Percentiles rank a stretch among this genome's conserved stretches.
Conservation (phyloP, 2,113 vertebrate genomes). For the Dasyornis broadbenti region DNA sequence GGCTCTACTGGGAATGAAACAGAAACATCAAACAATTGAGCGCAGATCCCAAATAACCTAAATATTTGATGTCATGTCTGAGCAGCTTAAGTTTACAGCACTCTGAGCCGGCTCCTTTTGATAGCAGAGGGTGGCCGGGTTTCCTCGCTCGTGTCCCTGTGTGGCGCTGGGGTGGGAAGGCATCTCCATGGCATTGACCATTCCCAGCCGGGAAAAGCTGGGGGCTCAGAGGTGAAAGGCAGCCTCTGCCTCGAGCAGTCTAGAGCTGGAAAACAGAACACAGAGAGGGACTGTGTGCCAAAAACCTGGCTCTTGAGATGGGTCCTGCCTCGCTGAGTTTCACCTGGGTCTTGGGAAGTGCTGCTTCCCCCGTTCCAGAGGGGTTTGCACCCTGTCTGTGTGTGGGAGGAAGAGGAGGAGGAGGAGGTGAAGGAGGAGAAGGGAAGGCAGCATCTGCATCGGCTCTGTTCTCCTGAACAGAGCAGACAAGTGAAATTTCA, state of each 20-base stretch:
- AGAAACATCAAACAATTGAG: conserved; percentile 51
- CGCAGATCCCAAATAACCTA: conserved; percentile 51
- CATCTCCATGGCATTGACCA: neutral
- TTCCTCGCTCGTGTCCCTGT: neutral
- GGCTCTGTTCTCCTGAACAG: neutral
- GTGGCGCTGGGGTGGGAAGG: neutral
- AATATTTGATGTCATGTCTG: conserved; percentile 57
- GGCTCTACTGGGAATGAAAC: neutral
- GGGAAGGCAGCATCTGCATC: neutral
- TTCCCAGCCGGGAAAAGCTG: neutral
- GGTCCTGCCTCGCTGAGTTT: neutral
- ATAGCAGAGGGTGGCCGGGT: neutral
- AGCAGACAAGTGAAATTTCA: conserved; percentile 15
- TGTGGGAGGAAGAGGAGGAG: neutral
- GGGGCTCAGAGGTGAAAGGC: neutral
- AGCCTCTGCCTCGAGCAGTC: neutral
- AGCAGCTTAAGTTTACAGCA: conserved; percentile 30
- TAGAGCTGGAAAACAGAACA: neutral
- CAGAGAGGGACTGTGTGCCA: neutral
- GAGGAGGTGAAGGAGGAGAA: neutral
- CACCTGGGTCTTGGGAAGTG: neutral
- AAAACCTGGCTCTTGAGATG: neutral
- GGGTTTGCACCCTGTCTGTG: neutral
- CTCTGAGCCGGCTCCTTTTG: neutral
- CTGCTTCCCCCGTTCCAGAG: neutral